Evolutionary conservation across 2,888 invertebrate species (phyloP).

Genomic region (Rhaphigaster nebulosa): DNA sequence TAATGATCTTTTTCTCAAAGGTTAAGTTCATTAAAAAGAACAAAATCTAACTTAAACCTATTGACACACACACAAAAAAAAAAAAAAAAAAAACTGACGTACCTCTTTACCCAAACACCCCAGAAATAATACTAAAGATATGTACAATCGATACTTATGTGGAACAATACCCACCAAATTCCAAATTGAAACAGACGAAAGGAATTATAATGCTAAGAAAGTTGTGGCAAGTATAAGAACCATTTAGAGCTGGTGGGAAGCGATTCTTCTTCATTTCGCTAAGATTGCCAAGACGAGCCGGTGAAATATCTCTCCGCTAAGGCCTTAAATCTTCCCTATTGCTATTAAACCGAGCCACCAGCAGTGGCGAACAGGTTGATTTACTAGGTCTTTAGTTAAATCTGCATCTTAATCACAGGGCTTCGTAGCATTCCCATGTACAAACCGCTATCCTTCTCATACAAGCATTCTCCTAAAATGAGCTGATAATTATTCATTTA

Average conservation of each 20-base stretch:
- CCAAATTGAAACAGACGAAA: background rate
- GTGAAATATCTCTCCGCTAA: background rate
- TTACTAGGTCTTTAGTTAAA: background rate
- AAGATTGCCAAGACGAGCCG: conserved; percentile 20
- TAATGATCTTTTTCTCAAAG: too few relatives aligned
- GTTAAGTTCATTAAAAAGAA: too few relatives aligned
- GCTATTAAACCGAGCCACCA: background rate
- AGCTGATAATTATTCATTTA: too few relatives aligned
- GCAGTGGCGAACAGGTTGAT: background rate
- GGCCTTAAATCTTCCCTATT: background rate
- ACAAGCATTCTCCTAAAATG: background rate
- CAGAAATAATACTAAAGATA: too few relatives aligned
- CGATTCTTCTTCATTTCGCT: conserved; percentile 29
- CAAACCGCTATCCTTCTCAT: background rate
- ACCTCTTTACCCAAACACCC: too few relatives aligned
- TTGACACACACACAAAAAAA: too few relatives aligned
- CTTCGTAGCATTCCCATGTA: background rate
- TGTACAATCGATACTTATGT: background rate
- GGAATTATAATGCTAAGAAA: background rate
- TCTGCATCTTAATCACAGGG: background rate
- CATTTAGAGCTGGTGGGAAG: background rate
- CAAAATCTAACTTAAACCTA: too few relatives aligned
- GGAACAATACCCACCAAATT: background rate
- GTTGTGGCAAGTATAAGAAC: background rate
- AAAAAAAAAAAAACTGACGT: too few relatives aligned